Base-by-base conservation (phyloP, 2,113 vertebrate genomes). In the Chlorodrepanis virens region DNA sequence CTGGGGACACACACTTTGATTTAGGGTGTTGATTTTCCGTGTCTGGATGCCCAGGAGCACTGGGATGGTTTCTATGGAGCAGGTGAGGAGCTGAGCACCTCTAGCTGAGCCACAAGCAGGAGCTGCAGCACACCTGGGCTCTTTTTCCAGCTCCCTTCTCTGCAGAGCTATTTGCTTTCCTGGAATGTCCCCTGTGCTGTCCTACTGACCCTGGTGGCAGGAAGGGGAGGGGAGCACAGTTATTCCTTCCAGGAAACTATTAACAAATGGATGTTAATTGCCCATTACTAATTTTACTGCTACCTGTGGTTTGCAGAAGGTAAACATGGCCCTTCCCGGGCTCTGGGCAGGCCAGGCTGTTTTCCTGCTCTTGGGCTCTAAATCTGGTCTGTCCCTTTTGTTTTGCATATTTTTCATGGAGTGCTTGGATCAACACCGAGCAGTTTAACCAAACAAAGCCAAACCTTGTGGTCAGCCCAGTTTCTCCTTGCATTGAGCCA, bases 291-390 rank as follows among this genome's bases (percentile, higher is more conserved):
- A 96, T 97, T 96, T 97, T 96, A 74, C 82, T 52, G 60, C 92
- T 95, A 93, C 89, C 93, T 90, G 96, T 96, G 96, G 97, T 96
- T 93, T 97, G 85, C 76, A 70, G 14, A 94, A 95, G 92, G 94
- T 94, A 96, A 96, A 97, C 89, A 96, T 0, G 3, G 65, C 72
- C 60, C 65, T 93, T 87, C 83, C 61, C 37, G 9, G 86, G 76
- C 40, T 61, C 76, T 56, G 76, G 4, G 24, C 16, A 13, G 0
- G 18, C 39, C 68, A 33, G 83, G 64, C 92, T 94, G 84, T 83
- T 96, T 93, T 93, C 37, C 71, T 85, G 85, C 90, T 93, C 83
- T n/a, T 47, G 44, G 71, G 22, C 84, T 83, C 75, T 52, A 2
- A 68, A 23, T 91, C 81, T 92, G 63, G 25, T 39, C 49, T 60